Conservation (phyloP, 2,113 vertebrate genomes). For the Macquaria australasica region DNA sequence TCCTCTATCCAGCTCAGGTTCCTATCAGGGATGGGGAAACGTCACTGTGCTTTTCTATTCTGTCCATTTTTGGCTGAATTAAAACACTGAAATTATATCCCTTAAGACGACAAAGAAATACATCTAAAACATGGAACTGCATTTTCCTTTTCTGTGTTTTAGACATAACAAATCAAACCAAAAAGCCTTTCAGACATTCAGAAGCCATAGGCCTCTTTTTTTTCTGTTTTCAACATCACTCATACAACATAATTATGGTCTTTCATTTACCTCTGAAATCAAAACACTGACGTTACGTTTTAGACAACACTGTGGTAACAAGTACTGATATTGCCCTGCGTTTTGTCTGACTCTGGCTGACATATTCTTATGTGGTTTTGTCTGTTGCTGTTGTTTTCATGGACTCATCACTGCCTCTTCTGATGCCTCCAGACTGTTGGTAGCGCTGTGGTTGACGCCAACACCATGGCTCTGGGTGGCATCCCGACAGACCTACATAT, state of each 20-base stretch:
- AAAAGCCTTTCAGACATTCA: conserved; percentile 14
- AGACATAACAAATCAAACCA: conserved; percentile 38
- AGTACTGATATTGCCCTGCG: neutral
- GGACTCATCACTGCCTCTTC: conserved; percentile 22
- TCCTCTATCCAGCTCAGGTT: conserved; percentile 11
- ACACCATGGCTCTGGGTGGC: conserved; percentile 72
- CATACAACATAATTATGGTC: conserved; percentile 51
- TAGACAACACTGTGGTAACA: conserved; percentile 37
- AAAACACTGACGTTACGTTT: conserved; percentile 40
- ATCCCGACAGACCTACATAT: conserved; percentile 73
- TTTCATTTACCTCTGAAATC: conserved; percentile 45
- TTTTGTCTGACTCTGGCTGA: neutral
- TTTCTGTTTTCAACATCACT: conserved; percentile 16
- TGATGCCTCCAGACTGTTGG: conserved; percentile 62
- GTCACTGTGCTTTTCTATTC: conserved; percentile 17
- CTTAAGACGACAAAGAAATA: neutral
- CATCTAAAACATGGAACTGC: neutral
- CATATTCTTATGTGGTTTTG: conserved; percentile 48
- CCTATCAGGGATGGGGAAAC: neutral
- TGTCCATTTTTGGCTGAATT: conserved; percentile 9
- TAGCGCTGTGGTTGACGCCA: conserved; percentile 59
- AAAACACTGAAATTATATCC: neutral
- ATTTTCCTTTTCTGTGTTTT: conserved; percentile 8
- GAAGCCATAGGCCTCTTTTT: neutral
- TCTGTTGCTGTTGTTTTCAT: conserved; percentile 50